Evolutionary conservation across 1,140 invertebrate genomes (phyloP).

Genomic region (Capitella teleta): DNA sequence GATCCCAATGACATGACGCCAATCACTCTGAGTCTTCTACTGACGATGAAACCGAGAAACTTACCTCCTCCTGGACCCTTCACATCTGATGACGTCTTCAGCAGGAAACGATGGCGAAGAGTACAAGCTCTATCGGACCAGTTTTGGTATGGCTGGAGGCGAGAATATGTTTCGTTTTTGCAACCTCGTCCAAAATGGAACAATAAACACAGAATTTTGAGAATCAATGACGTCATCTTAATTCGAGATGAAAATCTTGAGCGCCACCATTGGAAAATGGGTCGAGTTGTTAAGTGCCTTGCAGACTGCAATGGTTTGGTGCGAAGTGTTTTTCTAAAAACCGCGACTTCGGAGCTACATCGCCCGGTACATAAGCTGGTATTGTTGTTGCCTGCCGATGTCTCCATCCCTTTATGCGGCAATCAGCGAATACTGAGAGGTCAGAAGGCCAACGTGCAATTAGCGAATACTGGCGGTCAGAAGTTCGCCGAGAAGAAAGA

Average conservation of each 20-base stretch:
- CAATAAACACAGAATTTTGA: conserved; percentile 5
- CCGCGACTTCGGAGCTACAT: no score
- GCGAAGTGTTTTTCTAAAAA: no score
- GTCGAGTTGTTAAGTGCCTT: not conserved
- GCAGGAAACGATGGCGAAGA: conserved; percentile 13
- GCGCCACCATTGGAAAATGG: conserved; percentile 5
- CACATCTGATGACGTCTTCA: conserved; percentile 4
- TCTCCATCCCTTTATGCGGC: no score
- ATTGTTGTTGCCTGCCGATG: no score
- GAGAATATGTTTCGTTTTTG: conserved; percentile 15
- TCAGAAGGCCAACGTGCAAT: no score
- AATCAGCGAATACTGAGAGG: no score
- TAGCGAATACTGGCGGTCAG: no score
- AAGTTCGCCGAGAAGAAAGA: no score
- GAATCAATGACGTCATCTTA: conserved; percentile 7
- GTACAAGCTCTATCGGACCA: conserved; percentile 16
- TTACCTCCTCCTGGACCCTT: conserved; percentile 5
- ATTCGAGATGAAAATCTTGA: conserved; percentile 1
- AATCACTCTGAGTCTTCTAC: conserved; percentile 12
- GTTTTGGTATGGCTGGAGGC: conserved; percentile 17
- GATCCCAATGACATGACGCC: conserved; percentile 13
- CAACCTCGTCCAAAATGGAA: conserved; percentile 14
- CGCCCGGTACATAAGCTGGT: no score
- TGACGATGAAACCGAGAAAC: conserved; percentile 9
- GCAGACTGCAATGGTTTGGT: no score